phyloP scores from a whole-genome alignment of 2,113 vertebrate genomes.

The Melanotaenia duboulayi region DNA sequence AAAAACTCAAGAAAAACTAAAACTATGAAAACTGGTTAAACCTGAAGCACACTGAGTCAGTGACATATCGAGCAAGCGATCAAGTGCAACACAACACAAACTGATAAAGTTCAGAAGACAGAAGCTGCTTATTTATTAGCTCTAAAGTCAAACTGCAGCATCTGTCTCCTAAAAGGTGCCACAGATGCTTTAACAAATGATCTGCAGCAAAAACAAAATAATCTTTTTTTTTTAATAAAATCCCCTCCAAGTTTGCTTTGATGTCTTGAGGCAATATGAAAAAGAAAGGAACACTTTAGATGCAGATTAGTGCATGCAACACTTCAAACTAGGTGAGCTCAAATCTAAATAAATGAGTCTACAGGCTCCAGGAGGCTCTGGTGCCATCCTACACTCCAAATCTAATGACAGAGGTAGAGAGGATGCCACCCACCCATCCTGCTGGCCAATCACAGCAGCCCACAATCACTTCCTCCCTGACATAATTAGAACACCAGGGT shows the following conservation, averaged over 20 bases:
- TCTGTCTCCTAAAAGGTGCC: neutral
- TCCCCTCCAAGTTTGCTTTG: neutral
- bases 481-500: constrained; percentile 48
- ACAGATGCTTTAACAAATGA: no score
- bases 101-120: neutral
- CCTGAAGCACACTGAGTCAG: neutral
- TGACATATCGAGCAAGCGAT: neutral
- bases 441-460: constrained; percentile 38
- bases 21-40: neutral
- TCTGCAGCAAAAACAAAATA: neutral
- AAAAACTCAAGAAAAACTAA: neutral
- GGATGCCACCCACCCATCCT: constrained; percentile 35
- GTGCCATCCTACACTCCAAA: constrained; percentile 6
- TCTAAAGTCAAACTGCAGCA: neutral
- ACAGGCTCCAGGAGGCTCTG: constrained; percentile 3
- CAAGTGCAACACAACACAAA: neutral
- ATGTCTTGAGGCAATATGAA: neutral
- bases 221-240: neutral
- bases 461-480: constrained; percentile 40
- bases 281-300: neutral
- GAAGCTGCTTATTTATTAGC: neutral
- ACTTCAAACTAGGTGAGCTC: constrained; percentile 7
- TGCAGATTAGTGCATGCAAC: neutral
- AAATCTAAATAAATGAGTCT: constrained; percentile 12
- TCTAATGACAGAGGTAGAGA: constrained; percentile 36